Evolutionary conservation across 2,888 invertebrate species (phyloP), one percentile per base, ranked within the genome.

Genomic region (Charanyca ferruginea): DNA sequence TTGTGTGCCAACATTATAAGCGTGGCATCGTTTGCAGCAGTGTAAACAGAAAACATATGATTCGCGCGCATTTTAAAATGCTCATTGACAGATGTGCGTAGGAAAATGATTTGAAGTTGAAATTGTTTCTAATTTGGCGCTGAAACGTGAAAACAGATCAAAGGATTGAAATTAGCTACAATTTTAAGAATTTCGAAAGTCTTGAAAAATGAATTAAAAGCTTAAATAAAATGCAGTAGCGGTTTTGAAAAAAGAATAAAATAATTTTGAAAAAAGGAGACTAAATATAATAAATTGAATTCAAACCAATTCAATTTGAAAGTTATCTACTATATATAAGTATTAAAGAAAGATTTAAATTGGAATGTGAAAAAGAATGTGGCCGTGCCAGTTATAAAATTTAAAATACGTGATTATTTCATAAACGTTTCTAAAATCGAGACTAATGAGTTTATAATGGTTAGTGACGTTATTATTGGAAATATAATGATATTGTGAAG

Each of bases 21-120:
- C 60, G 78, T 77, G 72, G 62, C 66, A 63, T 72, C 64, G 66
- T 54, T 62, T 53, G 59, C 47, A 51, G 38, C 69, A 63, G 65
- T 85, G 85, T 89, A 88, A 89, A 88, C 85, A 88, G 49, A 86
- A 86, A 85, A 86, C 87, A 87, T 85, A 69, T 88, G 85, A 79
- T 80, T 73, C 68, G 66, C 66, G 74, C 73, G 55, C 58, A 73
- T 73, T 73, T 73, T 48, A 52, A 55, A 69, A 48, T 20, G 22
- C 2, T 20, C 9, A 35, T 35, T 57, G 57, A 65, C 53, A 63
- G 42, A 62, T 61, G 47, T 60, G 47, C 20, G 16, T 48, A 16
- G n/a, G 6, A 23, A 51, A 49, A 13, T 47, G 6, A 45, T 25
- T 48, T 48, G 20, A 57, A 11, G 16, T 53, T 48, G 13, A 38